These are phyloP conservation scores for Harpalus rufipes DNA, from an alignment of 2,888 invertebrate species.

Conservation along the genomic window DNA sequence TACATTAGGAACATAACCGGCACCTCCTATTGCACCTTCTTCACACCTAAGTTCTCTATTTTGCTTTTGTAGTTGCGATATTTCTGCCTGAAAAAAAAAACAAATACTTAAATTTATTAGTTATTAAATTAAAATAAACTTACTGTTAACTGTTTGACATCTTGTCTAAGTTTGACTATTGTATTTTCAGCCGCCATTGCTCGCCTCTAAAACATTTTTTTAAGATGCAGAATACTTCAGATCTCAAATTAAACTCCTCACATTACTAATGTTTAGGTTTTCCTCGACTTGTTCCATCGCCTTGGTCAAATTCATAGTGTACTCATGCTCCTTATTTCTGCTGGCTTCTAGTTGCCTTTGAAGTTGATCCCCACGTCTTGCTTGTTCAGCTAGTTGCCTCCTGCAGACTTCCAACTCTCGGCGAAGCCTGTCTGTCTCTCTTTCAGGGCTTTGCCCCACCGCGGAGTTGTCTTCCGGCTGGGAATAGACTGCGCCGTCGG, in stretches of 20 bases:
- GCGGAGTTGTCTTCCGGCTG: conserved; percentile 72
- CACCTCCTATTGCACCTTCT: conserved; percentile 77
- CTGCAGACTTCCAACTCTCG: conserved; percentile 80
- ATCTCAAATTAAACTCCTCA: conserved; percentile 72
- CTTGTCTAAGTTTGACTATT: conserved; percentile 83
- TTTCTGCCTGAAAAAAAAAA: conserved; percentile 76
- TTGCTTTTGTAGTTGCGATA: conserved; percentile 78
- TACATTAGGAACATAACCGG: conserved; percentile 72
- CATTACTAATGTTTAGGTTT: conserved; percentile 80
- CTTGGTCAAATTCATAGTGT: conserved; percentile 79
- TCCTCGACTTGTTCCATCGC: conserved; percentile 81
- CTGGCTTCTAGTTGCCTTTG: conserved; percentile 79
- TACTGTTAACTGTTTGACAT: conserved; percentile 86
- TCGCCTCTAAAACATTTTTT: conserved; percentile 80
- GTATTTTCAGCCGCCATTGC: conserved; percentile 82
- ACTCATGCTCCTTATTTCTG: conserved; percentile 79
- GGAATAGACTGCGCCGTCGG: conserved; percentile 83
- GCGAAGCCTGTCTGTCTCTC: conserved; percentile 78
- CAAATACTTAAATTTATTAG: not conserved
- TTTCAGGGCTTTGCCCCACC: conserved; percentile 73
- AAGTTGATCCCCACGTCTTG: conserved; percentile 78
- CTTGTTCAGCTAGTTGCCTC: conserved; percentile 79
- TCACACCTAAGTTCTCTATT: conserved; percentile 78
- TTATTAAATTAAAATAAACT: conserved; percentile 69
- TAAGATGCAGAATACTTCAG: not conserved